Base-by-base conservation (phyloP, 2,113 vertebrate species). In the Pygoscelis adeliae region DNA sequence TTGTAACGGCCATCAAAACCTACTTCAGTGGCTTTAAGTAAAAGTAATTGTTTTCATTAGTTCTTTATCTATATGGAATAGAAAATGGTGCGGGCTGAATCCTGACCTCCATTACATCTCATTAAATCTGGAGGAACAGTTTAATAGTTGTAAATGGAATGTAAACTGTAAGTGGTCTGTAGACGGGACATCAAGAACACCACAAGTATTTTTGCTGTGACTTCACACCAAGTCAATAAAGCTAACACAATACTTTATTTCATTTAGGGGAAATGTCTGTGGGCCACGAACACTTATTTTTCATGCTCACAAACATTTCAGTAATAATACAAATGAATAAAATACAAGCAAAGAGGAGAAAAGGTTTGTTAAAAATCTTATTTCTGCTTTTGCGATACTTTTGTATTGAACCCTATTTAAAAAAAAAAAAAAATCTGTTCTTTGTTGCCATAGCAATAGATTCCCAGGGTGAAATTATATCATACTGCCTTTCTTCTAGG, bases 391-490 rank as follows among this genome's bases (percentile, higher is more conserved):
- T 94, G 34, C 86, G 66, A 88, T 96, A 93, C 86, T 97, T 95
- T 91, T 66, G 62, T 92, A 95, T 90, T 89, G 80, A 95, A 94
- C 14, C 21, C 40, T 94, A 71, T 93, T 95, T 93, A 15, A 42
- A 42, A 42, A 50, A 47, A 25, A 46, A 80, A 62, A 55, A 82
- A 73, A 94, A 83, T 82, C 83, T 97, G 38, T 96, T 96, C 96
- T 98, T 97, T 97, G 98, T 98, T 98, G 96, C 98, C 97, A 98
- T 98, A 98, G 98, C 83, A 90, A 98, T 98, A 93, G 95, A 96
- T 94, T 98, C 93, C 91, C 97, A 95, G 88, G 94, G 97, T 96
- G 96, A 98, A 98, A 98, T 98, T 96, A 96, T 98, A 98, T 97
- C 96, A 97, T 90, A 88, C 92, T 97, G 98, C 95, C 95, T 98